Percentiles rank a stretch among this genome's conserved stretches.
Conservation (phyloP, 2,888 invertebrate genomes). For the Morpho achilles region DNA sequence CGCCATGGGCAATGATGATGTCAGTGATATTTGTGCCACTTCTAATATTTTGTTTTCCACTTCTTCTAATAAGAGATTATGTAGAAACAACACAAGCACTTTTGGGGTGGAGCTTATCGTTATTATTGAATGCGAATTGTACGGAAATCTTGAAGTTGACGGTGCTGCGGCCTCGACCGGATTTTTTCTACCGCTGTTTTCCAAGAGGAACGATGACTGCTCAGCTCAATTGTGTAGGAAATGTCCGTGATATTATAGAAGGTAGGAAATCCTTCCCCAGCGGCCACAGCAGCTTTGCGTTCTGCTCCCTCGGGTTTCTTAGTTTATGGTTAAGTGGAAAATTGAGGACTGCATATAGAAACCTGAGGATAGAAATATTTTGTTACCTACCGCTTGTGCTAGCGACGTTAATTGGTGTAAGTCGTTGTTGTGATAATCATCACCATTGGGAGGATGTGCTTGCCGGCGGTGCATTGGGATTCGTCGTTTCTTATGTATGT, state of each 20-base stretch:
- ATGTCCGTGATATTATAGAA: slow-evolving; percentile 79
- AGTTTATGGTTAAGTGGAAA: slow-evolving; percentile 80
- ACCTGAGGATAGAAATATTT: slow-evolving; percentile 80
- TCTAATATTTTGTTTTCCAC: slow-evolving; percentile 67
- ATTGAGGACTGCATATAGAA: slow-evolving; percentile 31
- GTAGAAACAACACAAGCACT: slow-evolving; percentile 43
- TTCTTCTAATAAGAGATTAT: slow-evolving; percentile 33
- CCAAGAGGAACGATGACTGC: slow-evolving; percentile 80
- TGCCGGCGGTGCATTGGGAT: slow-evolving; percentile 84
- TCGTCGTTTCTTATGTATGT: slow-evolving; percentile 79
- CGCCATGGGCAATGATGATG: slow-evolving; percentile 80
- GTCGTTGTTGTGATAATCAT: slow-evolving; percentile 91
- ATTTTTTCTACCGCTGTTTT: slow-evolving; percentile 90
- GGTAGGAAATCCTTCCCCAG: slow-evolving; percentile 94
- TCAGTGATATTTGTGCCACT: slow-evolving; percentile 81
- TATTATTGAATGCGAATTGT: slow-evolving; percentile 81
- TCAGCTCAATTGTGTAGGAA: slow-evolving; percentile 82
- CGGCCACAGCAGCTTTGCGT: slow-evolving; percentile 90
- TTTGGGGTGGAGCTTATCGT: slow-evolving; percentile 79
- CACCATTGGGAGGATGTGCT: slow-evolving; percentile 93
- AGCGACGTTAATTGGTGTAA: slow-evolving; percentile 83
- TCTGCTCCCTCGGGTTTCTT: slow-evolving; percentile 86
- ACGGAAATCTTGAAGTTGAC: slow-evolving; percentile 81
- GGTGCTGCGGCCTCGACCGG: slow-evolving; percentile 87
- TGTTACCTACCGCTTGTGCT: slow-evolving; percentile 81